A percentile compares a stretch with the other conserved stretches of the same genome.
phyloP scores from a whole-genome alignment of 2,113 vertebrate genomes.

The Megaptera novaeangliae region DNA sequence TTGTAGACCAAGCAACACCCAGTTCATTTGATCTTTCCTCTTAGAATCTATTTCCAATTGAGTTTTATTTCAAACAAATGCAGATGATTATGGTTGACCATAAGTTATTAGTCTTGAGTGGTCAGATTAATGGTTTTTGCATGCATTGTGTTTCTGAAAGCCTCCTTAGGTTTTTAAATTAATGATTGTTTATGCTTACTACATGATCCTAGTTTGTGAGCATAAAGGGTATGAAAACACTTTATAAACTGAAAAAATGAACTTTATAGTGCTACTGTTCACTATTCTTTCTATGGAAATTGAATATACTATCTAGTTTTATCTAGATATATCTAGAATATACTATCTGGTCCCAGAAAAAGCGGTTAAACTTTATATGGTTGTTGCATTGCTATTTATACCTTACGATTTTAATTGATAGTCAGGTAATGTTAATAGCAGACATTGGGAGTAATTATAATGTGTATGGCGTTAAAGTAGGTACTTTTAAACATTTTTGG shows the following conservation, averaged over 20 bases:
- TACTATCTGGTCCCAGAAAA: background rate
- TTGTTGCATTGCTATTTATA: background rate
- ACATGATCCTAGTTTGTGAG: background rate
- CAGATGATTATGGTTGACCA: constrained; percentile 17
- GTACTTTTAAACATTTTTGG: background rate
- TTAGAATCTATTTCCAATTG: constrained; percentile 42
- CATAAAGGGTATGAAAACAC: background rate
- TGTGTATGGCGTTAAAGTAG: background rate
- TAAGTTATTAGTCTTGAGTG: constrained; percentile 47
- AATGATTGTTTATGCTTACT: background rate
- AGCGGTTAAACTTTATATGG: background rate
- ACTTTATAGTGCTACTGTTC: background rate
- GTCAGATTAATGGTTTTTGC: constrained; percentile 41
- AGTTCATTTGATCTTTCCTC: constrained; percentile 46
- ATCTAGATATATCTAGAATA: background rate
- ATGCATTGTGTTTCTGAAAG: constrained; percentile 42
- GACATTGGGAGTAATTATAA: background rate
- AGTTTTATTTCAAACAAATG: constrained; percentile 48
- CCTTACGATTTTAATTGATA: constrained; percentile 13
- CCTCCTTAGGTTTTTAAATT: constrained; percentile 19
- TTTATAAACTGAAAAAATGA: constrained; percentile 23
- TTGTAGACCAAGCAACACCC: background rate
- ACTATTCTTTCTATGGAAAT: background rate
- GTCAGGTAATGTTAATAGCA: background rate
- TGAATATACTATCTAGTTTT: background rate